A percentile compares a stretch with the other conserved stretches of the same genome.
These are phyloP conservation scores for Lanius ludovicianus DNA, from an alignment of 2,113 vertebrate genomes.

Conservation along the genomic window DNA sequence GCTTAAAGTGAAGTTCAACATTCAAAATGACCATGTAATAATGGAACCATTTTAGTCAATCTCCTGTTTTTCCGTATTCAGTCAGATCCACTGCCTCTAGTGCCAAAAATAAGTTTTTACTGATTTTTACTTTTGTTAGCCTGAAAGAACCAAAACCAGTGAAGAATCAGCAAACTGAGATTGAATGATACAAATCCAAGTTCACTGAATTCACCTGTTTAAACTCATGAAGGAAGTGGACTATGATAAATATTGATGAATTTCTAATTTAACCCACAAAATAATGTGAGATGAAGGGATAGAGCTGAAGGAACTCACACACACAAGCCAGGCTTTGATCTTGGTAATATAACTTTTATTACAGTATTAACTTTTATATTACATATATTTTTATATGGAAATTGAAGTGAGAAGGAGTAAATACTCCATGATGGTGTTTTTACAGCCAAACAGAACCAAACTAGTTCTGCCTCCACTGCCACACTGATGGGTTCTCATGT, in stretches of 20 bases:
- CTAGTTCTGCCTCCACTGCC: background rate
- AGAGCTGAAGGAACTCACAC: background rate
- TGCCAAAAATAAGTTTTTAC: constrained; percentile 53
- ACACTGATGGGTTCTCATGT: background rate
- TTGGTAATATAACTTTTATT: background rate
- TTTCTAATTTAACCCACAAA: background rate
- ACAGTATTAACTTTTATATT: background rate
- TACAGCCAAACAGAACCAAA: background rate
- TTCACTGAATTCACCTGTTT: background rate
- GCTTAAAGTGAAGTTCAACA: constrained; percentile 40
- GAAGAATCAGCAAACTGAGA: background rate
- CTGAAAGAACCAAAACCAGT: background rate
- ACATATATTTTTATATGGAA: background rate
- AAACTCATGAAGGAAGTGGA: background rate
- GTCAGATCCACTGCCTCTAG: background rate
- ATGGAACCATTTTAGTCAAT: constrained; percentile 35
- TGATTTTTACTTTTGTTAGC: constrained; percentile 23
- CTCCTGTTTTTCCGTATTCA: constrained; percentile 33
- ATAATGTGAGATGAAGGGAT: background rate
- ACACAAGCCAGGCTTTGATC: background rate
- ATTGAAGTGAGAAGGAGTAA: background rate
- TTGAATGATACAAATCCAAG: background rate
- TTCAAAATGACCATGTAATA: constrained; percentile 56
- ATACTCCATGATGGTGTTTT: background rate
- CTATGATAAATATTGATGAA: background rate